Base-by-base conservation (phyloP, 2,797 vertebrate species). In the Halcyon smyrnensis region DNA sequence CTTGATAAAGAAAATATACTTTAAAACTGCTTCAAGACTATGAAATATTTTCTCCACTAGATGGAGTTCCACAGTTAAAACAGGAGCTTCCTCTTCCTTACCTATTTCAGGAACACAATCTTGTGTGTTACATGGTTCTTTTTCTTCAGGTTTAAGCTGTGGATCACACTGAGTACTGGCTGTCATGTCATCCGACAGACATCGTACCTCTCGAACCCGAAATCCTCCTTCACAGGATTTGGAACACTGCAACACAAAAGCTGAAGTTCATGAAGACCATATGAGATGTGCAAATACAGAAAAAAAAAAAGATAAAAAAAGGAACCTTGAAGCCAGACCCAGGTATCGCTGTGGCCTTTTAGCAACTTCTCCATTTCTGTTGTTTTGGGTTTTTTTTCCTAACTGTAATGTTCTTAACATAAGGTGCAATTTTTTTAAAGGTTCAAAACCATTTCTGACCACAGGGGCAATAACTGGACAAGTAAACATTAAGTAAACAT, bases 201-300 rank as follows among this genome's bases (percentile, higher is more conserved):
- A 99, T 30, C 99, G 98, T 15, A 99, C 99, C 97, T 99, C 99
- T 73, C 99, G 98, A 69, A 99, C 98, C 11, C 99, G 98, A 94
- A 99, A 99, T 46, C 99, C 99, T 0, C 98, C 98, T 95, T 99
- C 99, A 50, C 99, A 99, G 12, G 98, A 98, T 93, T 99, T 99
- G 17, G 99, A 99, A 79, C 99, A 99, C 99, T 99, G 97, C 43
- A 92, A 81, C 11, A 85, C 39, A 85, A 8, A 59, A 82, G 21
- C 54, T 48, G 43, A 64, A 75, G 77, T 30, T 84, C 50, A 69
- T 8, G 20, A 77, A 79, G 59, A 51, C 36, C 32, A 25, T 39
- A 75, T 21, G 19, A 54, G 53, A 78, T 23, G 10, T 36, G 53
- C 6, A 62, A 69, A 86, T 18, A 63, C 5, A 77, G 13, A 27